These are phyloP conservation scores for Drosophila ezoana DNA, from an alignment of 2,888 invertebrate species.

Conservation along the genomic window DNA sequence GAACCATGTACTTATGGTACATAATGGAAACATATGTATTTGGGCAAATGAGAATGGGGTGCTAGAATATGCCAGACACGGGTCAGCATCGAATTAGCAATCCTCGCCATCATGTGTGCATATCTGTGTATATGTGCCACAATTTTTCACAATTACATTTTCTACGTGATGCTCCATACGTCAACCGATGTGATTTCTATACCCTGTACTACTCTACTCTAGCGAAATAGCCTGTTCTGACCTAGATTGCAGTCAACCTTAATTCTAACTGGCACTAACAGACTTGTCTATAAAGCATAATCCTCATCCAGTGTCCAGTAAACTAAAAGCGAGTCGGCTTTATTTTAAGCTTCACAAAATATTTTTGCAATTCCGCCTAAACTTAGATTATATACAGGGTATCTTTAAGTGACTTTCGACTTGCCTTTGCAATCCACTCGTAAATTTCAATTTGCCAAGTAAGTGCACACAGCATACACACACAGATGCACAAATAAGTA, in stretches of 20 bases:
- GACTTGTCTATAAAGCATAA: background rate
- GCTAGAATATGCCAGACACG: conserved; percentile 10
- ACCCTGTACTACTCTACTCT: background rate
- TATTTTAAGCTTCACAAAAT: too few species aligned
- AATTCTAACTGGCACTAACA: background rate
- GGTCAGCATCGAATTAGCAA: conserved; percentile 10
- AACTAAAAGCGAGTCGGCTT: too few species aligned
- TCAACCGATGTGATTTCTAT: background rate
- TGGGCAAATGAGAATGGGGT: conserved; percentile 38
- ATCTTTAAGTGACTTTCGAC: background rate
- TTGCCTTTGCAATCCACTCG: conserved; percentile 49
- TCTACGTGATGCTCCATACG: conserved; percentile 19
- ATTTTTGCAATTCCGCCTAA: too few species aligned
- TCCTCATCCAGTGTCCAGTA: too few species aligned
- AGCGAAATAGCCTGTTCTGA: background rate
- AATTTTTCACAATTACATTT: conserved; percentile 67
- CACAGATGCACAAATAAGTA: conserved; percentile 15
- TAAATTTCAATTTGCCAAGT: conserved; percentile 69
- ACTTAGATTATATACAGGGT: background rate
- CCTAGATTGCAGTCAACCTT: too few species aligned
- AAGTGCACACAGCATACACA: conserved; percentile 40
- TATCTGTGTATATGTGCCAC: conserved; percentile 21
- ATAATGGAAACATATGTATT: conserved; percentile 52
- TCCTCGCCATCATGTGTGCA: conserved; percentile 10
- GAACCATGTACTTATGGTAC: conserved; percentile 38